A percentile compares a stretch with the other conserved stretches of the same genome.
These are phyloP conservation scores for Gallinago solitaria DNA, from an alignment of 2,797 vertebrate species.

Conservation along the genomic window DNA sequence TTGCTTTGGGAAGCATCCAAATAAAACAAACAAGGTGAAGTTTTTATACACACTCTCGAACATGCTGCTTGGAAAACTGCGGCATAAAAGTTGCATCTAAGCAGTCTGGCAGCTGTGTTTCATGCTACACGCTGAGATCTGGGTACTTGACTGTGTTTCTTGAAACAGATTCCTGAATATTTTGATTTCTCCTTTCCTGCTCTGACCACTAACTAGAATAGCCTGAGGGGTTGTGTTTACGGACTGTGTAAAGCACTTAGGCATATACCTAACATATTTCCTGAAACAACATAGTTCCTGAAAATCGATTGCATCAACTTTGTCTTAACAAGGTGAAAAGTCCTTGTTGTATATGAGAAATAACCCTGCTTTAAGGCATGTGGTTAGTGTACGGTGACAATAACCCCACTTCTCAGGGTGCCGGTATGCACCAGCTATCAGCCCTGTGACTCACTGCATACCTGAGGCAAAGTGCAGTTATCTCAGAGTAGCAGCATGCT, in stretches of 20 bases:
- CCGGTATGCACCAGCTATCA: constrained; percentile 20
- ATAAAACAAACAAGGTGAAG: constrained; percentile 21
- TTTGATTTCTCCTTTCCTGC: neutral
- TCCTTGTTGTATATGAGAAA: neutral
- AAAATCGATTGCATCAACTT: constrained; percentile 5
- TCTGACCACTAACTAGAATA: neutral
- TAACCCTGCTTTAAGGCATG: constrained; percentile 19
- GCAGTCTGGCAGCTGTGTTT: neutral
- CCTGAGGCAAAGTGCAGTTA: constrained; percentile 51
- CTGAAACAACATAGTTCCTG: constrained; percentile 1
- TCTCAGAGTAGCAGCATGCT: constrained; percentile 10
- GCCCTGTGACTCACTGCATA: constrained; percentile 16
- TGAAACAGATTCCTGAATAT: neutral
- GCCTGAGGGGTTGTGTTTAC: neutral
- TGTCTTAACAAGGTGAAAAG: constrained; percentile 32
- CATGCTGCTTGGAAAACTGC: constrained; percentile 10
- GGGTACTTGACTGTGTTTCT: neutral
- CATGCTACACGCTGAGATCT: neutral
- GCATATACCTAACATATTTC: neutral
- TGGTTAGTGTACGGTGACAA: constrained; percentile 18
- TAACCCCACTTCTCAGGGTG: constrained; percentile 20
- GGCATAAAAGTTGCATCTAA: neutral
- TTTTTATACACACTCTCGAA: constrained; percentile 4
- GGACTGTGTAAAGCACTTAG: neutral
- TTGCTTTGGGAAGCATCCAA: constrained; percentile 60